A percentile compares a stretch with the other conserved stretches of the same genome.
These are phyloP conservation scores for Centroberyx gerrardi DNA, from an alignment of 2,797 vertebrate genomes.

Conservation along the genomic window DNA sequence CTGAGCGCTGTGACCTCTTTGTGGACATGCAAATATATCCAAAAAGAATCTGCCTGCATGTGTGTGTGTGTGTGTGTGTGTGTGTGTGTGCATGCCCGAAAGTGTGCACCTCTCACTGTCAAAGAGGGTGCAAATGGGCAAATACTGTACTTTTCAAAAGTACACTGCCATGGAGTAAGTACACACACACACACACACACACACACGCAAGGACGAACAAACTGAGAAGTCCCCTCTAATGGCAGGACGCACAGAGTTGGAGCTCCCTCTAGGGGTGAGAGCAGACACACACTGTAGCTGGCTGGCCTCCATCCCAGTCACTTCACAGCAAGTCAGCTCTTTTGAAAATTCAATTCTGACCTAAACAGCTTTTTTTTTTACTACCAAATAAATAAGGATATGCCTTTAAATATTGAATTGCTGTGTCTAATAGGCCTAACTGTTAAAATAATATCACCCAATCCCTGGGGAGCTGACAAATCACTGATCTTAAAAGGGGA, in stretches of 20 bases:
- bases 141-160: conserved; percentile 33
- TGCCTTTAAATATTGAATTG: not conserved
- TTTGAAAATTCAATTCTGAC: conserved; percentile 35
- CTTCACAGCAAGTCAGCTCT: conserved; percentile 11
- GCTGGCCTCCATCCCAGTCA: conserved; percentile 21
- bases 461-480: not conserved
- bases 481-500: too few relatives aligned
- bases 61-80: not conserved
- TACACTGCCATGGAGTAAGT: conserved; percentile 9
- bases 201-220: conserved; percentile 34
- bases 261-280: conserved; percentile 75
- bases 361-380: conserved; percentile 21
- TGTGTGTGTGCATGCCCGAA: not conserved
- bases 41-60: too few relatives aligned
- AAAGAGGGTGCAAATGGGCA: conserved; percentile 10
- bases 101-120: not conserved
- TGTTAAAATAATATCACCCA: not conserved
- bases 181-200: conserved; percentile 25
- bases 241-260: conserved; percentile 39
- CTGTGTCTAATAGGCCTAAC: not conserved
- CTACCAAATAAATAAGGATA: not conserved
- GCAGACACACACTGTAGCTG: not conserved
- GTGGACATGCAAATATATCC: too few relatives aligned
- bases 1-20: conserved; percentile 34
- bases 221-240: not conserved